Evolutionary conservation across 1,140 invertebrate genomes (phyloP), one percentile per base, ranked within the genome.

Genomic region (Ladona fulva): DNA sequence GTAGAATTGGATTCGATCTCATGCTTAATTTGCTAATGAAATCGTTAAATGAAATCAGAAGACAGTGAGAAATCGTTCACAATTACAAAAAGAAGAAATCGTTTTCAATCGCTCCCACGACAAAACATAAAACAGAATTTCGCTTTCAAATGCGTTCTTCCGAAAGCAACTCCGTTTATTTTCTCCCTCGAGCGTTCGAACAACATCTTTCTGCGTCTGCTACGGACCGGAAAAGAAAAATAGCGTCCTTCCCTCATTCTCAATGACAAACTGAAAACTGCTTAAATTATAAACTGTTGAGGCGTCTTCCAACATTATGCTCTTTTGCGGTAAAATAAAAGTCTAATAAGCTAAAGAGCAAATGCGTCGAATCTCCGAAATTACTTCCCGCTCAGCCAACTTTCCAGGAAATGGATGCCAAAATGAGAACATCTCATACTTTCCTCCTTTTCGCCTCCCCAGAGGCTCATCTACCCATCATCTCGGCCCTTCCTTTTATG

Each of bases 321-420:
- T 22, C 52, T 66, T 66, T 22, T 66, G 52, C 52, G 52, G 52
- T 66, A 22, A 66, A 66, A 66, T 66, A 66, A 66, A 66, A 66
- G 52, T 19, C 52, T 66, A 66, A 66, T 66, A 66, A 66, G 52
- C 52, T 66, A 66, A 66, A 66, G 52, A 66, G n/a, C 16, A 66
- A 66, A 66, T 22, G 52, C 52, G n/a, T 66, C 52, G 14, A 66
- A 16, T 66, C 52, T 66, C 52, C 14, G 52, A 66, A 66, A 66
- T 66, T 66, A 66, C 52, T 66, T 22, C 52, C 14, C 52, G 52
- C 52, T 66, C 52, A 66, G 52, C 52, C 52, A 66, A 66, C 52
- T 66, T 66, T 66, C 52, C 52, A 12, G 52, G 52, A 66, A 66
- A 66, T 66, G 52, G 52, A 66, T 19, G 52, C 52, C 52, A 66